Evolutionary conservation across 2,888 invertebrate genomes (phyloP), one percentile per base, ranked within the genome.

Genomic region (Halictus ligatus): DNA sequence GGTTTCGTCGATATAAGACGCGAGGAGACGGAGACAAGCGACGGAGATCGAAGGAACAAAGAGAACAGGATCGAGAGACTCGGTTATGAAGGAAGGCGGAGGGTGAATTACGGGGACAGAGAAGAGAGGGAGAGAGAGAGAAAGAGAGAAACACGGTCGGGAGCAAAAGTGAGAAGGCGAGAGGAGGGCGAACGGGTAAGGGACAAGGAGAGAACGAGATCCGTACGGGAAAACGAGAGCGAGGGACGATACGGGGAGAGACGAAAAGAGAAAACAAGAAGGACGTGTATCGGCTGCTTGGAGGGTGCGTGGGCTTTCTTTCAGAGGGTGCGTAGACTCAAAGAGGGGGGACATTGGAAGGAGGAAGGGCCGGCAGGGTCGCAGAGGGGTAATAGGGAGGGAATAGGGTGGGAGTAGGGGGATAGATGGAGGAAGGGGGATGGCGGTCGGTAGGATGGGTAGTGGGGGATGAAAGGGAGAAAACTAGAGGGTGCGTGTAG

Each of bases 401-500:
- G 77, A 78, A 40, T 79, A 64, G 29, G 84, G 67, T 80, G 78
- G 82, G 80, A 88, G 81, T 75, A 75, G 83, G 75, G 43, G 79
- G 48, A 67, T 76, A 72, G 75, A 75, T 58, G 78, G 83, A 69
- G 85, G 84, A 85, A 89, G 82, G 90, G 88, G 88, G 89, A 87
- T 81, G 86, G 85, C 89, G 88, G 87, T 82, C 81, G 90, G 83
- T 89, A 88, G 89, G 89, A 91, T 91, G 91, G 91, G 90, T 90
- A 86, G 92, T 90, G 93, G 92, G 93, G 91, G 92, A 91, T 90
- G 91, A 92, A 93, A 92, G 94, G 94, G 94, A 93, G 94, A 92
- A 93, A 93, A 93, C 93, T 93, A 92, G 94, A 94, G 94, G 94
- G 95, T 94, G 94, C 94, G 94, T 94, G 92, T 94, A 94, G 94